A percentile compares a stretch with the other conserved stretches of the same genome.
These are phyloP conservation scores for Geococcyx californianus DNA, from an alignment of 2,113 vertebrate genomes.

Conservation along the genomic window DNA sequence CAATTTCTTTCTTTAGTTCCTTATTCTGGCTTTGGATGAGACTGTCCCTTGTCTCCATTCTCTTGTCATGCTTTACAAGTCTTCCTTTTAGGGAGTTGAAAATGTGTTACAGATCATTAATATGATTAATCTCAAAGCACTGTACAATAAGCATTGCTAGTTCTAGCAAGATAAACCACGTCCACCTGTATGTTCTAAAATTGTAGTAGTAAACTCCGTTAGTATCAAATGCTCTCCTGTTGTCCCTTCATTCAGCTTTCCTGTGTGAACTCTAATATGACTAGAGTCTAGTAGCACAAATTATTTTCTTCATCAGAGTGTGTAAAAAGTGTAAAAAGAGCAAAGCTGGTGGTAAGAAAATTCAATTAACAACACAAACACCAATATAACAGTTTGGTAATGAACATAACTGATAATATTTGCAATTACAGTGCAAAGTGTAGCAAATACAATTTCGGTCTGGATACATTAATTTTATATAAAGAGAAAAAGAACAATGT, in stretches of 20 bases:
- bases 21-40: neutral
- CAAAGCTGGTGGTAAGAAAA: neutral
- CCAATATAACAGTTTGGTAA: neutral
- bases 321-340: no score
- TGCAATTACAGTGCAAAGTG: neutral
- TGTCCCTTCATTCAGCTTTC: neutral
- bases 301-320: neutral
- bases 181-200: neutral
- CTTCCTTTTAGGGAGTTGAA: neutral
- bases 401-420: neutral
- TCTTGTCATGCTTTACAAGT: neutral
- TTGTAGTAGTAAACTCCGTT: neutral
- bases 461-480: neutral
- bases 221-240: neutral
- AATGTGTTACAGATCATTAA: neutral
- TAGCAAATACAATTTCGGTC: neutral
- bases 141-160: neutral
- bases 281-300: neutral
- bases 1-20: neutral
- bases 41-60: neutral
- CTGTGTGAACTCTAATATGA: neutral
- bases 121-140: neutral
- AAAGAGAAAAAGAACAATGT: constrained; percentile 15
- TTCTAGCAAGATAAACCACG: neutral
- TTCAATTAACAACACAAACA: neutral